These are phyloP conservation scores for Caenorhabditis sp. DNA, from an alignment of 2,888 invertebrate genomes.

Conservation along the genomic window DNA sequence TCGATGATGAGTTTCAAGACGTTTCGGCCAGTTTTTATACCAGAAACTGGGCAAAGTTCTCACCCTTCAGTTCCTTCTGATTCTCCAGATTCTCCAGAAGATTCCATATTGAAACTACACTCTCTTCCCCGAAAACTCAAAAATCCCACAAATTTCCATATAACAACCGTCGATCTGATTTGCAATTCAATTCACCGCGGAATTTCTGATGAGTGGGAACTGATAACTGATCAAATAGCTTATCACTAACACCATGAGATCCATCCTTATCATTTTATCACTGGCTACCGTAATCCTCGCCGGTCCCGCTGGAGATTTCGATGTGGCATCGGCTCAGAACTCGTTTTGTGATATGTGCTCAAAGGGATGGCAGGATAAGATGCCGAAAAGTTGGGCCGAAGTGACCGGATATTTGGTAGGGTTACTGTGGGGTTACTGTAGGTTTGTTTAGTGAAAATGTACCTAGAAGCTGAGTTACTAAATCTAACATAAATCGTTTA, in stretches of 20 bases:
- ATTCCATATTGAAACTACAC: neutral
- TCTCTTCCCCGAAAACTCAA: neutral
- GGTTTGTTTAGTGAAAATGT: too few species aligned
- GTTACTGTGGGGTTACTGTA: too few species aligned
- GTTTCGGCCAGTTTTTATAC: neutral
- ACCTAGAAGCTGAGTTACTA: too few species aligned
- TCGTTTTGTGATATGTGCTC: constrained; percentile 23
- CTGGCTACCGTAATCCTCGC: neutral
- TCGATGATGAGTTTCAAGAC: neutral
- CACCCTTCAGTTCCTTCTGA: too few species aligned
- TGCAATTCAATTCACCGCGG: constrained; percentile 8
- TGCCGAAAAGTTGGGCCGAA: constrained; percentile 46
- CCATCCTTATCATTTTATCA: neutral
- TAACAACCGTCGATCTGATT: neutral
- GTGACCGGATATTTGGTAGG: constrained; percentile 36
- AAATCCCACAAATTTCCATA: constrained; percentile 8
- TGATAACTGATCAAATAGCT: constrained; percentile 2
- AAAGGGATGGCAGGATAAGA: constrained; percentile 39
- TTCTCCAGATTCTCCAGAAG: too few species aligned
- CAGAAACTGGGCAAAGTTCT: neutral
- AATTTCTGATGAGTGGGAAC: constrained; percentile 22
- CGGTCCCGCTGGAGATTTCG: neutral
- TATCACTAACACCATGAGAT: constrained; percentile 7
- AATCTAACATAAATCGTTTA: too few species aligned
- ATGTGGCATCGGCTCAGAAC: constrained; percentile 10